Evolutionary conservation across 1,140 invertebrate species (phyloP), one percentile per base, ranked within the genome.

Genomic region (Trichomalopsis sarcophagae): DNA sequence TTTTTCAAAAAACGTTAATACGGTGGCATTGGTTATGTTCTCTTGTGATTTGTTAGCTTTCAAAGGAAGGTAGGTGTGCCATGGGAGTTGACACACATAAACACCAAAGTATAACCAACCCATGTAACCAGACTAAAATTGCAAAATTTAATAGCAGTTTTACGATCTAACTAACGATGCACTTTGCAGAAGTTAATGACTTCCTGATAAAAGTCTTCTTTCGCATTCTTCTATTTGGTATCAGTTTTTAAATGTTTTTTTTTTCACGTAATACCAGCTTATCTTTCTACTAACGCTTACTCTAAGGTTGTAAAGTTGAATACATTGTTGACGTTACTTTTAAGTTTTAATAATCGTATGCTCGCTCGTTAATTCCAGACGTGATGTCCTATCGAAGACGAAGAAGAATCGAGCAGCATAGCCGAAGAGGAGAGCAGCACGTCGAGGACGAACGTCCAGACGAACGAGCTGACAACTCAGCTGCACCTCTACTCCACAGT

Each of bases 401-500:
- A 88, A 87, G 87, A 88, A 85, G 86, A 85, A 81, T 84, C 84
- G 75, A 86, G 40, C 87, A 86, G 75, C 77, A 71, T 83, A 86
- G 86, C 79, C 88, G 85, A 84, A 87, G 83, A 86, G 71, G 86
- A 85, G 81, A 87, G 73, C 73, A 62, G 40, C 75, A 69, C 23
- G 14, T 36, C 80, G 40, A 71, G 17, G 27, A 79, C 40, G 40
- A 86, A 50, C 21, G 74, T 40, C 47, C 69, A 55, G 33, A 81
- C 85, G 82, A 62, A 87, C 66, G 30, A 81, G 76, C 81, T 85
- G 87, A 89, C 86, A 87, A 89, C 82, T 87, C 90, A 78, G 86
- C 90, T 86, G 88, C 90, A 89, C 91, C 92, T 90, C 88, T 93
- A 87, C 91, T 93, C 89, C 87, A 89, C 88, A 89, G 89, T 85